These are phyloP conservation scores for Dynastes maya DNA, from an alignment of 2,888 invertebrate genomes.

Conservation along the genomic window DNA sequence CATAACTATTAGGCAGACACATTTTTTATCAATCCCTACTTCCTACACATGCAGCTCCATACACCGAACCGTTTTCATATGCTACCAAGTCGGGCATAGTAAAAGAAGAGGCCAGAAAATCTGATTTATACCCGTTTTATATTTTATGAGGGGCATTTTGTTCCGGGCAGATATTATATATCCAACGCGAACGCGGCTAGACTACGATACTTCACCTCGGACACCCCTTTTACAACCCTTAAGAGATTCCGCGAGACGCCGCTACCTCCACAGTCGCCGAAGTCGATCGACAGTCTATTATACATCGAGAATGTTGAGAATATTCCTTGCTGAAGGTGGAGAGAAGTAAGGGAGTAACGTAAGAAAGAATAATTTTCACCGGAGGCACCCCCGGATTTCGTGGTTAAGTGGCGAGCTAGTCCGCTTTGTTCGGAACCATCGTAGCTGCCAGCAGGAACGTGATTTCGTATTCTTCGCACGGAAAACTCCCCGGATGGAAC, in stretches of 20 bases:
- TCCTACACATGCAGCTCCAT: too few relatives aligned
- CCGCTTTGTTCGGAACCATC: slow-evolving; percentile 20
- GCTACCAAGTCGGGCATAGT: too few relatives aligned
- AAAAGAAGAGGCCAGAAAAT: slow-evolving; percentile 2
- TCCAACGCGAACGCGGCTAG: slow-evolving; percentile 43
- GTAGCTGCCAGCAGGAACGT: not conserved
- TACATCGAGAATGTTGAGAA: not conserved
- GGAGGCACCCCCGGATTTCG: not conserved
- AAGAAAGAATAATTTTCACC: slow-evolving; percentile 2
- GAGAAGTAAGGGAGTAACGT: not conserved
- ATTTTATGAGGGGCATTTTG: slow-evolving; percentile 18
- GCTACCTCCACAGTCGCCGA: not conserved
- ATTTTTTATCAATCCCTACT: too few relatives aligned
- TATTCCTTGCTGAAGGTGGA: not conserved
- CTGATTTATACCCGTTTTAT: slow-evolving; percentile 29
- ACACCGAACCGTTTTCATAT: too few relatives aligned
- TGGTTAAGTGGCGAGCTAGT: slow-evolving; percentile 38
- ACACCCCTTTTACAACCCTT: slow-evolving; percentile 15
- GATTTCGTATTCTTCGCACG: slow-evolving; percentile 28
- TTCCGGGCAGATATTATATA: slow-evolving; percentile 52
- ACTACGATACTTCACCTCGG: slow-evolving; percentile 50
- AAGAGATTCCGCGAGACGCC: not conserved
- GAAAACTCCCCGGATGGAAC: not conserved
- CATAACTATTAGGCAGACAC: too few relatives aligned
- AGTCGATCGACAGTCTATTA: slow-evolving; percentile 1